Evolutionary conservation across 2,113 vertebrate genomes (phyloP).

Genomic region (Morone saxatilis): DNA sequence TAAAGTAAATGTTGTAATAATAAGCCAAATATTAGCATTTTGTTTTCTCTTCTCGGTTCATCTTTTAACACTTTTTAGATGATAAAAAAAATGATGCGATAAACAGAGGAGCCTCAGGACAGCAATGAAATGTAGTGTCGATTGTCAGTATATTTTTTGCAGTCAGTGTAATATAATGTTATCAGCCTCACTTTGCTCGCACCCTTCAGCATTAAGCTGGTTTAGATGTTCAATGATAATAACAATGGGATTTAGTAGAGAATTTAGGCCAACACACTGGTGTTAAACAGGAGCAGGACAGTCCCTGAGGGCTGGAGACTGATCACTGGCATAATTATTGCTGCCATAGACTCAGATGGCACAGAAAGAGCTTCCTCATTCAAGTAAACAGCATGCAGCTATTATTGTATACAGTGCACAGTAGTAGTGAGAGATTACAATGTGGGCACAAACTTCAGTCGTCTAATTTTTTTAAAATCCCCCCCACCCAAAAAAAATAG

Average conservation of each 20-base stretch:
- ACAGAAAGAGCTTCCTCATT: slow-evolving; percentile 30
- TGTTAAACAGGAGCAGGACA: slow-evolving; percentile 77
- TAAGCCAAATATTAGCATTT: too few species aligned
- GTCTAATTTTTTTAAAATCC: not conserved
- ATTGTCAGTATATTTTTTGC: not conserved
- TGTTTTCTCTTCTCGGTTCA: not conserved
- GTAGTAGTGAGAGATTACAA: not conserved
- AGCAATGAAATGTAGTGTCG: not conserved
- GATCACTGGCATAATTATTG: slow-evolving; percentile 74
- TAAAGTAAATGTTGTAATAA: not conserved
- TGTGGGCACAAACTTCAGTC: not conserved
- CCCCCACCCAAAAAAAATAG: too few species aligned
- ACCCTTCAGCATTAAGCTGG: slow-evolving; percentile 27
- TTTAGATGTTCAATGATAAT: slow-evolving; percentile 53
- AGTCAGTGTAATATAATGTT: slow-evolving; percentile 17
- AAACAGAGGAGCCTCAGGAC: not conserved
- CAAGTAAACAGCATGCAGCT: slow-evolving; percentile 1
- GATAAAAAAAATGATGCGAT: not conserved
- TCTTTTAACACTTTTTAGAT: not conserved
- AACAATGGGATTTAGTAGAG: slow-evolving; percentile 65
- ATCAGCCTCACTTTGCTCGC: slow-evolving; percentile 19
- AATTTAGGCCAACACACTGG: slow-evolving; percentile 77
- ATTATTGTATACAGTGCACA: not conserved
- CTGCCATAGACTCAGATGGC: slow-evolving; percentile 54
- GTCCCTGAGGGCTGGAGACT: slow-evolving; percentile 69